Base-by-base conservation (phyloP, 2,888 invertebrate species). In the Acleris sparsana region DNA sequence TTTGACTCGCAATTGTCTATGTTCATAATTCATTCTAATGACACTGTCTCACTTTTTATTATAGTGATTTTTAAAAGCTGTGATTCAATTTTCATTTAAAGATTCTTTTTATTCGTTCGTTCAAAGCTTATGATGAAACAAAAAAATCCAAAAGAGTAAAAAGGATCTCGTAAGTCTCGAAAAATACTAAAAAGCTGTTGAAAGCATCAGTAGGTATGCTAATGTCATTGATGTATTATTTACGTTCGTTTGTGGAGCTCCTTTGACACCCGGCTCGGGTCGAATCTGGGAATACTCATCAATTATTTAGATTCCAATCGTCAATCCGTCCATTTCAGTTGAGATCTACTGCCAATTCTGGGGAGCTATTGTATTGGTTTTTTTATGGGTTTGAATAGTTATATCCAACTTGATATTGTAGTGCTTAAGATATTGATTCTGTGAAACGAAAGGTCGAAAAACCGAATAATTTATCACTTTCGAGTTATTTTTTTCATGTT, bases 161-260 rank as follows among this genome's bases (percentile, higher is more conserved):
- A 53, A 13, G n/a, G 1, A 33, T 17, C 46, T n/a, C n/a, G n/a
- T 46, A n/a, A 46, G n/a, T 55, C n/a, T 22, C 55, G 43, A 43
- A 55, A 20, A 16, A 20, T 17, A 33, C 43, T 13, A 51, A 49
- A 46, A 65, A 60, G 18, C 64, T 55, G 55, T 65, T 61, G 65
- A 66, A 61, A 65, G 60, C 52, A 5, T n/a, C 33, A 25, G 58
- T 48, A 29, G 43, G 59, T 48, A 59, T 64, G 64, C 64, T 60
- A 65, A 65, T 55, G 48, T 60, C 20, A 55, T 39, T 56, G 56
- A 66, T 66, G 61, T 66, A 66, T 66, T 66, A 66, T 66, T 66
- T 56, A 57, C 61, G 61, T 52, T 66, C 61, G 51, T 66, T 66
- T 61, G 56, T 39, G 29, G 44, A 53, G 20, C 49, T 55, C 49